A percentile compares a stretch with the other conserved stretches of the same genome.
These are phyloP conservation scores for Atherinomorus stipes DNA, from an alignment of 2,113 vertebrate genomes.

Conservation along the genomic window DNA sequence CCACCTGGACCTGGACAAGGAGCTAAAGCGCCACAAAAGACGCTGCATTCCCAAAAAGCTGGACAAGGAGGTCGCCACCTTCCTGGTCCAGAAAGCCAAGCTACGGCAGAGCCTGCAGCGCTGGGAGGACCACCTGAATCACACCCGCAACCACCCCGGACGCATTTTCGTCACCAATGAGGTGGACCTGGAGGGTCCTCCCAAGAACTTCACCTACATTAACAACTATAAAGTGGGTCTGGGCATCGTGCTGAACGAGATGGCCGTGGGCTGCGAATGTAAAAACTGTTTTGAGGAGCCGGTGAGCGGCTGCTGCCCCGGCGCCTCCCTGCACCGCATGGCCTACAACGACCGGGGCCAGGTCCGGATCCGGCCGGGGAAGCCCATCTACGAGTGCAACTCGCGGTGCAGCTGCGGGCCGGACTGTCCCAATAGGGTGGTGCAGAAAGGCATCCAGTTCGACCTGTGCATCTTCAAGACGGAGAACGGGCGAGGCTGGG, in stretches of 20 bases:
- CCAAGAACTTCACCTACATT: slow-evolving; percentile 89
- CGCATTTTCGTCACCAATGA: slow-evolving; percentile 89
- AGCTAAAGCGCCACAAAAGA: slow-evolving; percentile 76
- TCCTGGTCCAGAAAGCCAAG: slow-evolving; percentile 86
- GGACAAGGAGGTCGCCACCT: slow-evolving; percentile 76
- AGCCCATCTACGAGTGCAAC: slow-evolving; percentile 95
- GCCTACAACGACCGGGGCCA: slow-evolving; percentile 90
- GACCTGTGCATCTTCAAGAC: slow-evolving; percentile 95
- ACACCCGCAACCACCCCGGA: slow-evolving; percentile 86
- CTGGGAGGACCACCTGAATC: slow-evolving; percentile 89
- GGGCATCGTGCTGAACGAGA: slow-evolving; percentile 83
- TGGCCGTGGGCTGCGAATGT: slow-evolving; percentile 89
- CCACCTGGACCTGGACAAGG: slow-evolving; percentile 85
- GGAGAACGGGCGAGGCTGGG: slow-evolving; percentile 90
- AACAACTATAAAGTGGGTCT: slow-evolving; percentile 90
- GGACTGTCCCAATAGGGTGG: slow-evolving; percentile 91
- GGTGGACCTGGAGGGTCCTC: slow-evolving; percentile 91
- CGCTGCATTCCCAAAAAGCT: slow-evolving; percentile 77
- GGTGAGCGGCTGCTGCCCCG: slow-evolving; percentile 87
- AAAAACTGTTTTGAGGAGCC: slow-evolving; percentile 85
- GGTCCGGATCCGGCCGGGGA: slow-evolving; percentile 85
- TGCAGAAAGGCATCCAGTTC: slow-evolving; percentile 91
- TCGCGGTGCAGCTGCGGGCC: slow-evolving; percentile 85
- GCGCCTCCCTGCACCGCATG: slow-evolving; percentile 85
- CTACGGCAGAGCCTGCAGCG: slow-evolving; percentile 80